Evolutionary conservation across 2,113 vertebrate genomes (phyloP).

Genomic region (Thalassarche chlororhynchos): DNA sequence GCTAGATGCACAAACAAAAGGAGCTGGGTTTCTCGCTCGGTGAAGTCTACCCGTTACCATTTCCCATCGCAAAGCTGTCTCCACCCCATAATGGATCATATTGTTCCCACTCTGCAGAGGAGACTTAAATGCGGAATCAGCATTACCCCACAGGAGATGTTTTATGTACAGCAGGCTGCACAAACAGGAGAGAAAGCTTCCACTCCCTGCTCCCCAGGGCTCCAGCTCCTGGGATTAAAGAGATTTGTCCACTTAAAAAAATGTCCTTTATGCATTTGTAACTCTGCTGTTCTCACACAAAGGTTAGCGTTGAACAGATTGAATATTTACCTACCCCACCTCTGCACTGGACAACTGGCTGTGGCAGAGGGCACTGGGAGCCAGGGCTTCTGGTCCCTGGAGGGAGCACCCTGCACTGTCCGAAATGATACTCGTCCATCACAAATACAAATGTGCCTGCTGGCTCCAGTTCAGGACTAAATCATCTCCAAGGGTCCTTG

Average conservation of each 20-base stretch:
- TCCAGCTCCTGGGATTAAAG: slow-evolving; percentile 26
- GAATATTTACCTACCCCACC: not conserved
- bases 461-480: slow-evolving; percentile 4
- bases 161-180: not conserved
- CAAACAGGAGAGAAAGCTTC: not conserved
- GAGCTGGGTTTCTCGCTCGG: not conserved
- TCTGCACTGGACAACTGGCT: not conserved
- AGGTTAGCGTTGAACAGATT: not conserved
- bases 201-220: slow-evolving; percentile 8
- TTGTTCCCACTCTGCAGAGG: not conserved
- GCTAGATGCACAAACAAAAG: not conserved
- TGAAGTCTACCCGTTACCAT: not conserved
- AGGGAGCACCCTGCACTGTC: not conserved
- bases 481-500: not conserved
- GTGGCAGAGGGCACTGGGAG: not conserved
- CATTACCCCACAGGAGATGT: slow-evolving; percentile 34
- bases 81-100: slow-evolving; percentile 23
- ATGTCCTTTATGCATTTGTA: not conserved
- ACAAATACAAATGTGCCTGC: slow-evolving; percentile 5
- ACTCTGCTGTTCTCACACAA: not conserved
- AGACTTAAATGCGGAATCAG: not conserved
- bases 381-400: not conserved
- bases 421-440: not conserved
- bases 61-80: not conserved
- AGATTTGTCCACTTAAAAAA: slow-evolving; percentile 22